phyloP scores from a whole-genome alignment of 2,113 vertebrate species.

The Leucoraja erinaceus region DNA sequence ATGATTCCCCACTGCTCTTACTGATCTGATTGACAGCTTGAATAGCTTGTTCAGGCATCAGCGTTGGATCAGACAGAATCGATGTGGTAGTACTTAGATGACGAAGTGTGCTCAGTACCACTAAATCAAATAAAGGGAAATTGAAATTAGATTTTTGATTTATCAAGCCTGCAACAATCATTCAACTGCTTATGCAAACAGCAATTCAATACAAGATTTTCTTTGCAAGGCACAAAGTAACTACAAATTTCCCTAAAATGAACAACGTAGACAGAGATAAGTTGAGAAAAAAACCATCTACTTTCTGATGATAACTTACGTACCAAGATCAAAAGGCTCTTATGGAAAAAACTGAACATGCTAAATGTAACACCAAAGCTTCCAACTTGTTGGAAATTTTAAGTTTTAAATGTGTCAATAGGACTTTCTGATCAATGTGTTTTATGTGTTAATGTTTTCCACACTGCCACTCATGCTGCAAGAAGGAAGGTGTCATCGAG shows the following conservation, averaged over 20 bases:
- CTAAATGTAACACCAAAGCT: not conserved
- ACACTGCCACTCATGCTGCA: not conserved
- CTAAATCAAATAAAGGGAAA: conserved; percentile 50
- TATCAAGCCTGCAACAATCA: not conserved
- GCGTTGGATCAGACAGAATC: conserved; percentile 71
- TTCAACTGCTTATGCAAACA: not conserved
- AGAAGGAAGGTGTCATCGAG: not conserved
- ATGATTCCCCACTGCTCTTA: conserved; percentile 52
- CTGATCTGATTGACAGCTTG: conserved; percentile 57
- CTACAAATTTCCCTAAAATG: not conserved
- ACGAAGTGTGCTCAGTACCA: conserved; percentile 76
- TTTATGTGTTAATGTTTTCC: not conserved
- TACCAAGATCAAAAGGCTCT: not conserved
- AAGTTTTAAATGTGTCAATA: not conserved
- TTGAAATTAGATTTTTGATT: not conserved
- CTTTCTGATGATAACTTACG: not conserved
- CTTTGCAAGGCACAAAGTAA: not conserved
- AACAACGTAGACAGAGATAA: not conserved
- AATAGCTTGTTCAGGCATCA: conserved; percentile 75
- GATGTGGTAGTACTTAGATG: conserved; percentile 82
- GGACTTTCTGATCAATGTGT: not conserved
- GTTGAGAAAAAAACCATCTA: not conserved
- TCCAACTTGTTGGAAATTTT: not conserved
- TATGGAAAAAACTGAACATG: not conserved
- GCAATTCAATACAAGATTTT: not conserved